A percentile compares a stretch with the other conserved stretches of the same genome.
phyloP scores from a whole-genome alignment of 2,797 vertebrate genomes.

The Leptodactylus fallax region DNA sequence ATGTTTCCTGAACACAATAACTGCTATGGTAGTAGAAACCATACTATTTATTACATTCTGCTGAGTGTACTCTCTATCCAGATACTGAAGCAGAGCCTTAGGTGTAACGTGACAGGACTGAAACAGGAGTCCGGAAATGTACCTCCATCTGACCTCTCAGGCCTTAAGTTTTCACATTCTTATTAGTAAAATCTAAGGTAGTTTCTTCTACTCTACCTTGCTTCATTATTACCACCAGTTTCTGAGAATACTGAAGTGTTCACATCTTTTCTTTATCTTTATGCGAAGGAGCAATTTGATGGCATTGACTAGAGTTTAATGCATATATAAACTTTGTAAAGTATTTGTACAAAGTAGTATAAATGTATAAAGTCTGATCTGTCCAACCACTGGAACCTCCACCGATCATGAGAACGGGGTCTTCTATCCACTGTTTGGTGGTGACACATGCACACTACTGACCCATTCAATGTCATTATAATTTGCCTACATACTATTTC shows the following conservation, averaged over 20 bases:
- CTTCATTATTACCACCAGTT: not conserved
- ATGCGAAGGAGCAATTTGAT: not conserved
- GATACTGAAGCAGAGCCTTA: not conserved
- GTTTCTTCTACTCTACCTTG: not conserved
- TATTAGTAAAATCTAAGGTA: conserved; percentile 19
- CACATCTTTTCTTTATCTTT: not conserved
- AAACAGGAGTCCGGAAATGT: conserved; percentile 43
- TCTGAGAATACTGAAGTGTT: conserved; percentile 24
- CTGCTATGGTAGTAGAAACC: not conserved
- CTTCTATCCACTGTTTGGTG: too few relatives aligned
- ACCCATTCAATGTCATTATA: too few relatives aligned
- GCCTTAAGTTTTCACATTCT: conserved; percentile 49
- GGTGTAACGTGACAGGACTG: conserved; percentile 25
- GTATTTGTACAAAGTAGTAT: too few relatives aligned
- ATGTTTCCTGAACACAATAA: too few relatives aligned
- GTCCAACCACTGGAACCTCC: too few relatives aligned
- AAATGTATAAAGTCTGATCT: too few relatives aligned
- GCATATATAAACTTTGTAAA: not conserved
- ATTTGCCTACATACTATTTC: too few relatives aligned
- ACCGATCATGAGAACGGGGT: too few relatives aligned
- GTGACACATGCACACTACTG: too few relatives aligned
- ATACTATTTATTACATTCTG: not conserved
- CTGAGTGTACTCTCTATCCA: not conserved
- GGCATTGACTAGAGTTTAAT: not conserved
- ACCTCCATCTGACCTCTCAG: conserved; percentile 51